These are phyloP conservation scores for Hyalella azteca DNA, from an alignment of 2,888 invertebrate species.

Conservation along the genomic window DNA sequence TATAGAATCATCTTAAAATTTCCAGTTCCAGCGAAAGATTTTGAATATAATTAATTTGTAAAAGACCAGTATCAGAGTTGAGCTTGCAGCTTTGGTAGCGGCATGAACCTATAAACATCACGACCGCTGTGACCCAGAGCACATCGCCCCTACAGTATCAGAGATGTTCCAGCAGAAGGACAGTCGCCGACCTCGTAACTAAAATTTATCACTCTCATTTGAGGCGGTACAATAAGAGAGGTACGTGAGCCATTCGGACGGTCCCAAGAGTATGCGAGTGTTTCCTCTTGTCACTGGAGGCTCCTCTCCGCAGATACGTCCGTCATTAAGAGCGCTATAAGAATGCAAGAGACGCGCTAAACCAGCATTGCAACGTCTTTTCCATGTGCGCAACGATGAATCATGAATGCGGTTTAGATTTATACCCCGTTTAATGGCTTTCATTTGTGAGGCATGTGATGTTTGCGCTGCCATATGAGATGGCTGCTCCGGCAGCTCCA, in stretches of 20 bases:
- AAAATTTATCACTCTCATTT: slow-evolving; percentile 48
- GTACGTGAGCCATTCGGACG: slow-evolving; percentile 34
- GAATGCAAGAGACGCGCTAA: slow-evolving; percentile 22
- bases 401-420: slow-evolving; percentile 24
- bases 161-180: slow-evolving; percentile 31
- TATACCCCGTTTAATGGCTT: slow-evolving; percentile 26
- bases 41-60: not conserved
- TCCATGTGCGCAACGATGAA: slow-evolving; percentile 5
- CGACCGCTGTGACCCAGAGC: not conserved
- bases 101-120: not conserved
- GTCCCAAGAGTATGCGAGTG: slow-evolving; percentile 28
- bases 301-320: slow-evolving; percentile 20
- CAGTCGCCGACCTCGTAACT: slow-evolving; percentile 42
- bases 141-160: not conserved
- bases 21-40: no score
- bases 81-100: no score
- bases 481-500: not conserved
- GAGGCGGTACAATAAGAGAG: slow-evolving; percentile 42
- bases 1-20: no score
- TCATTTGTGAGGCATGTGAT: slow-evolving; percentile 21
- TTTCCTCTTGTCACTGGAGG: slow-evolving; percentile 34
- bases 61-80: not conserved
- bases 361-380: slow-evolving; percentile 3
- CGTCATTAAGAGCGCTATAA: slow-evolving; percentile 29
- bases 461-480: not conserved